Percentiles rank a stretch among this genome's conserved stretches.
Conservation (phyloP, 2,113 vertebrate genomes). For the Strix aluco region DNA sequence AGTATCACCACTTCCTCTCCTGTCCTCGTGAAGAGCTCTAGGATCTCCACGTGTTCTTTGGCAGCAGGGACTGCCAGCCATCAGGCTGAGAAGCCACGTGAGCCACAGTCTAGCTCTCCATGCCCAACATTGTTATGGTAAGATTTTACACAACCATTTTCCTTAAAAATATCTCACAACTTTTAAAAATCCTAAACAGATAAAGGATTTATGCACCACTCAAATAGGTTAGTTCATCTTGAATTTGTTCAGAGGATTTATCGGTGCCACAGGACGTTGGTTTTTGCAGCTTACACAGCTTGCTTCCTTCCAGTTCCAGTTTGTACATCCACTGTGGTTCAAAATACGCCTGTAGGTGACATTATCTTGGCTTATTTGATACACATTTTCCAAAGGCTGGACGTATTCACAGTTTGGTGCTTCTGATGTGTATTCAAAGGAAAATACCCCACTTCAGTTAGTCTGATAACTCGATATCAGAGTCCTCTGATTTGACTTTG, state of each 20-base stretch:
- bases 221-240: slow-evolving; percentile 64
- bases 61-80: slow-evolving; percentile 60
- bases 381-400: slow-evolving; percentile 71
- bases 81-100: slow-evolving; percentile 53
- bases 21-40: slow-evolving; percentile 19
- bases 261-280: slow-evolving; percentile 49
- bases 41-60: slow-evolving; percentile 31
- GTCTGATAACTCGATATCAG: slow-evolving; percentile 82
- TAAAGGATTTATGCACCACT: slow-evolving; percentile 75
- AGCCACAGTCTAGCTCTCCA: slow-evolving; percentile 67
- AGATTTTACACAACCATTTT: slow-evolving; percentile 72
- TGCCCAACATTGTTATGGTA: slow-evolving; percentile 68
- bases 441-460: slow-evolving; percentile 68
- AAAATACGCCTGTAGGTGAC: slow-evolving; percentile 60
- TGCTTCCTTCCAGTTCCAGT: slow-evolving; percentile 72
- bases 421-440: slow-evolving; percentile 69
- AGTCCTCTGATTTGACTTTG: slow-evolving; percentile 84
- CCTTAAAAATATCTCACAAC: slow-evolving; percentile 75
- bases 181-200: slow-evolving; percentile 72
- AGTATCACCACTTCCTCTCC: neutral
- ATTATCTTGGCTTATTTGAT: slow-evolving; percentile 43
- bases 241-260: slow-evolving; percentile 58
- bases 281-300: slow-evolving; percentile 53
- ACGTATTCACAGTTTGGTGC: slow-evolving; percentile 83
- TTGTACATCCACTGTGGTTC: slow-evolving; percentile 72